Evolutionary conservation across 2,797 vertebrate genomes (phyloP), one percentile per base, ranked within the genome.

Genomic region (Sphaeramia orbicularis): DNA sequence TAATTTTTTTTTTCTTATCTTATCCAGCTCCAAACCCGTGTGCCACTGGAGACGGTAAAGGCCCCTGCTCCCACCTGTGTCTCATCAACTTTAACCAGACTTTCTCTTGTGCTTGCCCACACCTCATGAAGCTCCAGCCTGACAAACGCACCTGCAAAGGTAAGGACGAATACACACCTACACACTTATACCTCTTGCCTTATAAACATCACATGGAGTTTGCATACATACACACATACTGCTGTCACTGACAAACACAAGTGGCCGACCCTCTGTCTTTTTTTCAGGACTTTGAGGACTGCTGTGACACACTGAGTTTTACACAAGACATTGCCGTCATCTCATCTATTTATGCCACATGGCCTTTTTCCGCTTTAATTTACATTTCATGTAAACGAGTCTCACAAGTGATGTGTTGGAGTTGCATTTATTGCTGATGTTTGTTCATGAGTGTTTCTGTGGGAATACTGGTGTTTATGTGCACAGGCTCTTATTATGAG

Each of bases 61-160:
- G 94, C 4, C 97, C 94, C 0, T 99, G 98, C 80, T 97, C 97
- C 66, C 98, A 99, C 77, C 93, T 99, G 58, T 99, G 98, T 86
- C 96, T 99, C 81, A 99, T 99, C 87, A 98, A 97, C 92, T 99
- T 97, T 91, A 99, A 99, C 91, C 95, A 96, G 79, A 96, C 96
- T 0, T 93, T 96, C 78, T 96, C 97, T 74, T 99, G 98, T 0
- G 96, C 97, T 78, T 99, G 98, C 52, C 98, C 98, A 3, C 98
- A 99, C 84, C 96, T 99, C 79, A 98, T 99, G 97, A 99, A 98
- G 79, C 95, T 99, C 47, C 93, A 94, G 72, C 81, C 94, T 3
- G 97, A 99, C 91, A 97, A 93, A 19, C 93, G 86, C 50, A 99
- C 96, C 51, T 99, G 98, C 90, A 95, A 95, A 7, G 97, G 98